Base-by-base conservation (phyloP, 1,140 invertebrate genomes). In the Hermetia illucens region DNA sequence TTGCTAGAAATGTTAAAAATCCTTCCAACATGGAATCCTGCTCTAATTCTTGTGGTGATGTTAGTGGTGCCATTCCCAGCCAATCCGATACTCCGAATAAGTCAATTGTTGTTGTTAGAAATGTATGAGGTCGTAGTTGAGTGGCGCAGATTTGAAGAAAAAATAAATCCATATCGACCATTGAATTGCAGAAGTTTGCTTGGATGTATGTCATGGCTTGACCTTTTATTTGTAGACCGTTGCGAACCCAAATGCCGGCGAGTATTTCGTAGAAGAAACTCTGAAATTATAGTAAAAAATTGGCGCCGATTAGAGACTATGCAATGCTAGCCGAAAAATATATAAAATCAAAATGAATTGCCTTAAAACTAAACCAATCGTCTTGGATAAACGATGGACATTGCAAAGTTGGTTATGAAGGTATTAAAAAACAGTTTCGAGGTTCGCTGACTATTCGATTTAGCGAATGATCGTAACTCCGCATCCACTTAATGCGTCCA, bases 161-260 rank as follows among this genome's bases (percentile, higher is more conserved):
- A 66, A 89, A 97, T 25, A 97, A 68, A 68, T 97, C 93, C 49
- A 92, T 85, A 65, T 97, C 93, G 0, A 93, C 85, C 85, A 96
- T 94, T 2, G 91, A 95, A 62, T 94, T 95, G 65, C 90, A 95
- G 65, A 97, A 97, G 65, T 97, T 94, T 41, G 88, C 92, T 60
- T 97, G 93, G 45, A 96, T 90, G 56, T 97, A 98, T 15, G 93
- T 96, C 89, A 97, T 96, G 4, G 92, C 91, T 66, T 97, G 92
- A 10, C 91, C 91, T 63, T 91, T 91, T 46, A 97, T 96, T 70
- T 97, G 93, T 1, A 95, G 68, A 1, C 93, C 94, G 66, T 97
- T 97, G 36, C 92, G 72, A 19, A 96, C 86, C 93, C 93, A 97
- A 49, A 95, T 73, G 10, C 86, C 87, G 48, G 81, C 82, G 33